Percentiles rank a stretch among this genome's conserved stretches.
Conservation (phyloP, 2,113 vertebrate species). For the Rhinoptilus africanus region DNA sequence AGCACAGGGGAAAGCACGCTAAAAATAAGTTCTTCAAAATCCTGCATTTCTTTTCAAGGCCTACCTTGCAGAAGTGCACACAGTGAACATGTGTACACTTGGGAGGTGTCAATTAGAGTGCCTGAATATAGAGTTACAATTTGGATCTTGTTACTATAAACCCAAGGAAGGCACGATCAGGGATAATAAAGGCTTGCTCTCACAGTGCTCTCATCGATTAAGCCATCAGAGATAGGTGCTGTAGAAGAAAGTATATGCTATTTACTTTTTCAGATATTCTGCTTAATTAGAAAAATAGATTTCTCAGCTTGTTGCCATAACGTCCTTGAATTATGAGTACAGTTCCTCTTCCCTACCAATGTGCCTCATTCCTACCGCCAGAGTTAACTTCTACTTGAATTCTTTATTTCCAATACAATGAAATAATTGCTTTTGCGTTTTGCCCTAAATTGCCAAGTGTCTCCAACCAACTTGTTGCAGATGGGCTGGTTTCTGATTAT, state of each 20-base stretch:
- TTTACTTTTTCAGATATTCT: neutral
- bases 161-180: neutral
- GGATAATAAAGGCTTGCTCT: neutral
- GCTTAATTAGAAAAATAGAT: neutral
- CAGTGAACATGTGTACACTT: fast-evolving
- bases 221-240: neutral
- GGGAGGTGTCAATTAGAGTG: neutral
- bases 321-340: neutral
- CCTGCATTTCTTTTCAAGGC: neutral
- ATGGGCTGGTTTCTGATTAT: neutral
- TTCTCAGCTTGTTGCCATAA: neutral
- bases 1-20: neutral
- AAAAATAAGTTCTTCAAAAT: neutral
- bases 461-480: neutral
- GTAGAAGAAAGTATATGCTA: neutral
- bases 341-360: neutral
- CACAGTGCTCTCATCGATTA: neutral
- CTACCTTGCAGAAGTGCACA: neutral
- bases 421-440: neutral
- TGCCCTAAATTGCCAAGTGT: neutral
- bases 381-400: neutral
- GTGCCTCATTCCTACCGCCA: neutral
- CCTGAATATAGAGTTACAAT: neutral
- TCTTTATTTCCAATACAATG: neutral
- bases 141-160: neutral